Evolutionary conservation across 2,888 invertebrate species (phyloP).

Genomic region (Cataglyphis cursor): DNA sequence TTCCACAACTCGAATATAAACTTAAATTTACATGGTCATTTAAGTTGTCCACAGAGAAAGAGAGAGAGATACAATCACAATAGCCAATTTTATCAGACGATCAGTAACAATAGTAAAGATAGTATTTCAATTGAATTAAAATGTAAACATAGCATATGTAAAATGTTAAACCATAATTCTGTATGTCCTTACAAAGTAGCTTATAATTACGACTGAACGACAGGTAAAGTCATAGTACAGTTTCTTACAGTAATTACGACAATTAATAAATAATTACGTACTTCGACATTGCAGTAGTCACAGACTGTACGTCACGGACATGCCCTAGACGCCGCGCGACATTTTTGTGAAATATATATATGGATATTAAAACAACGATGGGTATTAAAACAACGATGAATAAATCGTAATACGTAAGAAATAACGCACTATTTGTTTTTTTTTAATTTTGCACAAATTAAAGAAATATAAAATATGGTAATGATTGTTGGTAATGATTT

Average conservation of each 20-base stretch:
- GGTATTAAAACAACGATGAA: not conserved
- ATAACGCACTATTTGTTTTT: not conserved
- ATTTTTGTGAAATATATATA: not conserved
- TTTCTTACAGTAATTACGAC: constrained; percentile 2
- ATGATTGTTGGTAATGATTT: too few species aligned
- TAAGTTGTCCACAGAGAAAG: not conserved
- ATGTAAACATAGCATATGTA: not conserved
- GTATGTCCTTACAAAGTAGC: not conserved
- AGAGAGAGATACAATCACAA: not conserved
- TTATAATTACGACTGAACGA: not conserved
- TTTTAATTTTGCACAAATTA: not conserved
- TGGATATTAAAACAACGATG: not conserved
- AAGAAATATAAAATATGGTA: not conserved
- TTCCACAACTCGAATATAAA: not conserved
- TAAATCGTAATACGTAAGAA: not conserved
- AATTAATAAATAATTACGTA: constrained; percentile 23
- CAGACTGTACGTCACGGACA: not conserved
- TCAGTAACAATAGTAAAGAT: not conserved
- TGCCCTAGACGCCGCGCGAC: not conserved
- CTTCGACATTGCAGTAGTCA: constrained; percentile 17
- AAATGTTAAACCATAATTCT: not conserved
- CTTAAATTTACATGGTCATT: not conserved
- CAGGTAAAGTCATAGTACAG: constrained; percentile 5
- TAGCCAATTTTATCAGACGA: not conserved
- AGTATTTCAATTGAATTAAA: constrained; percentile 13